Base-by-base conservation (phyloP, 2,113 vertebrate genomes). In the Myiozetetes cayanensis region DNA sequence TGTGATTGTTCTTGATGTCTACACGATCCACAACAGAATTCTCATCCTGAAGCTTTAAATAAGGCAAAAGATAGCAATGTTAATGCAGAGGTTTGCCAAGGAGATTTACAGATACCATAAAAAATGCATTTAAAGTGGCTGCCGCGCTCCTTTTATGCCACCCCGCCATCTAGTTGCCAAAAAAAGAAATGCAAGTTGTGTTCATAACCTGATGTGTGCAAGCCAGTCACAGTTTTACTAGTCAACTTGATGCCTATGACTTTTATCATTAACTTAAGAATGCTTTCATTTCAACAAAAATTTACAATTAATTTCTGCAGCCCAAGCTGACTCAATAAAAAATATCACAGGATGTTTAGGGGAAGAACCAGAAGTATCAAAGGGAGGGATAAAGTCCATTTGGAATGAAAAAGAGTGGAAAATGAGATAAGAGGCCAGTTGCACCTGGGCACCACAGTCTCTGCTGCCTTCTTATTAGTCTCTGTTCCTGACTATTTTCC, bases 1-100 rank as follows among this genome's bases (percentile, higher is more conserved):
- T 10, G 41, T 97, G 96, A 74, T 93, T 88, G 21, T 95, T 96
- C 73, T 92, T 97, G 80, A 81, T 49, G 58, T 97, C 96, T 31
- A 86, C 62, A 10, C n/a, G 97, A 66, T 90, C 90, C 41, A 97
- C 94, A 43, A 67, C 41, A 33, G 90, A 91, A 58, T 74, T 30
- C 44, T 59, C 28, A 1, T 63, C 23, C 79, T 84, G 93, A 55
- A 98, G 90, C 97, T 98, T 95, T 71, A 89, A 94, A 93, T 8
- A 85, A 83, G 15, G 31, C 12, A 83, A 92, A 81, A 52, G 2
- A 81, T 27, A 78, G 10, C n/a, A 61, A 8, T 14, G 53, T 94
- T 93, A 90, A 33, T 9, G 47, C 28, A 33, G 17, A 49, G 13
- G 31, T 19, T 77, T 31, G 58, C 33, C 37, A 35, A 50, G 24